Evolutionary conservation across 2,797 vertebrate species (phyloP).

Genomic region (Limosa lapponica): DNA sequence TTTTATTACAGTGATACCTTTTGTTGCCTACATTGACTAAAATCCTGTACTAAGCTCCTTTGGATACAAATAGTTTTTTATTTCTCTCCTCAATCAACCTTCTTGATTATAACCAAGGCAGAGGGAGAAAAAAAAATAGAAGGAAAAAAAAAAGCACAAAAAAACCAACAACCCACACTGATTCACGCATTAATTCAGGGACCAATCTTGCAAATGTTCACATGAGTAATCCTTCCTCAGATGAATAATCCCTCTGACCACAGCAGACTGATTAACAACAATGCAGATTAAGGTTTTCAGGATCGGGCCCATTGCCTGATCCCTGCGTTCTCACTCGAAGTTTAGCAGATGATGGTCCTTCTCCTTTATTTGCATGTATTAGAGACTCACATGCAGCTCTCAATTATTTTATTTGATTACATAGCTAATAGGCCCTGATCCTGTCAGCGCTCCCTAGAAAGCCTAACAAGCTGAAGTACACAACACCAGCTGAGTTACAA

Average conservation of each 20-base stretch:
- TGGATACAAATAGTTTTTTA: not conserved
- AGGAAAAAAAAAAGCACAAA: too few relatives aligned
- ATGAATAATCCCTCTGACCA: constrained; percentile 51
- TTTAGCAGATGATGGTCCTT: not conserved
- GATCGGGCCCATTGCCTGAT: not conserved
- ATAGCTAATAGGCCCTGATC: not conserved
- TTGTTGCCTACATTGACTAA: not conserved
- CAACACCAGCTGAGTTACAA: not conserved
- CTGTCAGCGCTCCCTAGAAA: not conserved
- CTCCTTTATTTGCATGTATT: not conserved
- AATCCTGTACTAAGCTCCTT: not conserved
- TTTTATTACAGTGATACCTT: not conserved
- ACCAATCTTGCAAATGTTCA: constrained; percentile 30
- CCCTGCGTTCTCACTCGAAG: not conserved
- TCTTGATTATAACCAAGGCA: not conserved
- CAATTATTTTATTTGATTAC: constrained; percentile 27
- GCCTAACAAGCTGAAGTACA: not conserved
- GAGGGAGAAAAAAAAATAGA: fast-evolving
- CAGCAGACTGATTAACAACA: constrained; percentile 24
- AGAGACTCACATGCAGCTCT: not conserved
- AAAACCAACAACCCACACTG: not conserved
- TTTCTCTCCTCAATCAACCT: not conserved
- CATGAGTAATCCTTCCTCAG: constrained; percentile 43
- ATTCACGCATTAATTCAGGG: constrained; percentile 20
- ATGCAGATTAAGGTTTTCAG: constrained; percentile 23